Evolutionary conservation across 2,888 invertebrate species (phyloP), one percentile per base, ranked within the genome.

Genomic region (Brachyptera putata): DNA sequence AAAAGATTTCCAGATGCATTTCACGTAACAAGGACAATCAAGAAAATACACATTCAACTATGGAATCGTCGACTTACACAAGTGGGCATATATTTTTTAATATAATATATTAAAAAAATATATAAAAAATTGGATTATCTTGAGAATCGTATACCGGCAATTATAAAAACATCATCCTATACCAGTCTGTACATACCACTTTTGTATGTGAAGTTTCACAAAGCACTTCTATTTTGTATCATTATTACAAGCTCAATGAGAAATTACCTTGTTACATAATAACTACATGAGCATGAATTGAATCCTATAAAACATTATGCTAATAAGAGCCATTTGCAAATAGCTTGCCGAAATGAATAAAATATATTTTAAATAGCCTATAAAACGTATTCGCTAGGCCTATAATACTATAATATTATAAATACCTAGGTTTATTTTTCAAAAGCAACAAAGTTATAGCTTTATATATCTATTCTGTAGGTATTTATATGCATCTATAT

Each of bases 1-100:
- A 53, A 53, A 53, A 53, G 36, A 36, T 37, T 53, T 34, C 53
- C 37, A 53, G 53, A 53, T 53, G 53, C 53, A 53, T 53, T 34
- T 53, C 34, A 18, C 13, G 36, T 53, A 53, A 53, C 36, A 36
- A 53, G 53, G 18, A 34, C 18, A 53, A 16, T 53, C 53, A 53
- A 36, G 36, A 36, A 36, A 36, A 18, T 37, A 36, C 34, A 34
- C 36, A 14, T 53, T 24, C 41, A 5, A 18, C 21, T 18, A 18
- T 21, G 21, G 21, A 16, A 21, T 41, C 41, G n/a, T n/a, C n/a
- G n/a, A n/a, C 41, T 7, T 21, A 41, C 4, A 21, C 41, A 41
- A 16, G 16, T 41, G n/a, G n/a, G n/a, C n/a, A n/a, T n/a, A 41
- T n/a, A 16, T 41, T 21, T 41, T 41, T 41, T 21, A 41, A 18